Percentiles rank a stretch among this genome's conserved stretches.
phyloP scores from a whole-genome alignment of 2,888 invertebrate species.

The Cephalotes varians region DNA sequence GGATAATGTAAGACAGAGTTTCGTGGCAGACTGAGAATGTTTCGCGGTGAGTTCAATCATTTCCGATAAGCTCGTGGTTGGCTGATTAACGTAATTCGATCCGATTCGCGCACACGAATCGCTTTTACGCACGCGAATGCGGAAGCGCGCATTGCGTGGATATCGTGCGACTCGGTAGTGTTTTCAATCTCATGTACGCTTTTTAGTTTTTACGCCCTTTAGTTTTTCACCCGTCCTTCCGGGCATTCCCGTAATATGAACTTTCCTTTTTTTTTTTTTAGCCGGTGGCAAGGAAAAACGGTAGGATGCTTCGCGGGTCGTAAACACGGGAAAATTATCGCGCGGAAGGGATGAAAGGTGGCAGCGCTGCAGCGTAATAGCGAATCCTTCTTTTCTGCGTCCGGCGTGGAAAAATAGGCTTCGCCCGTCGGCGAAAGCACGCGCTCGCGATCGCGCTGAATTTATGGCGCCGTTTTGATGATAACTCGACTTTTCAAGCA shows the following conservation, averaged over 20 bases:
- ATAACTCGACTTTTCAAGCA: slow-evolving; percentile 19
- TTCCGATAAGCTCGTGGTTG: not conserved
- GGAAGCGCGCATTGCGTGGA: not conserved
- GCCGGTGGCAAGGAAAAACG: slow-evolving; percentile 62
- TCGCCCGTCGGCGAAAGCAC: slow-evolving; percentile 7
- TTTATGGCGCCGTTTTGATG: slow-evolving; percentile 33
- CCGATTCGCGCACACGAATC: slow-evolving; percentile 15
- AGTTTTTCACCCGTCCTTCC: not conserved
- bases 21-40: not conserved
- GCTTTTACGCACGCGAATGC: not conserved
- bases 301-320: slow-evolving; percentile 64
- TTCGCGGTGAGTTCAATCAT: slow-evolving; percentile 10
- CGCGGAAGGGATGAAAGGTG: slow-evolving; percentile 69
- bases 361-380: slow-evolving; percentile 60
- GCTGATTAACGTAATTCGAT: slow-evolving; percentile 51
- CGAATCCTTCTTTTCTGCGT: slow-evolving; percentile 58
- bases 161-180: slow-evolving; percentile 5
- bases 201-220: no score
- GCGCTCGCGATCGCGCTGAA: slow-evolving; percentile 30
- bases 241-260: not conserved
- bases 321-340: slow-evolving; percentile 78
- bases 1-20: not conserved
- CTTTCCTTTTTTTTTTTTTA: slow-evolving; percentile 25
- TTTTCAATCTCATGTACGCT: slow-evolving; percentile 52
- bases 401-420: slow-evolving; percentile 43